Base-by-base conservation (phyloP, 2,888 invertebrate genomes). In the Ormyrus rosae region DNA sequence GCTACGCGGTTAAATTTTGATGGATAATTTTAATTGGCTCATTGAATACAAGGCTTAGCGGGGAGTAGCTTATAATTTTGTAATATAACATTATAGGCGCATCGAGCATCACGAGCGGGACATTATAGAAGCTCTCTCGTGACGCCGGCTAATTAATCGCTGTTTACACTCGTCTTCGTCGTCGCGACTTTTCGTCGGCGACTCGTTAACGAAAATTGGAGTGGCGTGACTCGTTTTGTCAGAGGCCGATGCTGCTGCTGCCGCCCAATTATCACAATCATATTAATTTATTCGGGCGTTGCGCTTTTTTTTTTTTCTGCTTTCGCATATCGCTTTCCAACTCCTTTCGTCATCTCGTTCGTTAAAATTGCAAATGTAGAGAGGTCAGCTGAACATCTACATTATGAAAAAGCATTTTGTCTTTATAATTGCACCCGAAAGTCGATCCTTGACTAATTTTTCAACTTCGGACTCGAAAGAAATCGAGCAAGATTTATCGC, bases 121-220 rank as follows among this genome's bases (percentile, higher is more conserved):
- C 78, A 65, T 75, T 75, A 78, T 67, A 72, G 79, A 69, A 73
- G 79, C 72, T 76, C 55, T 64, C 70, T 82, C 82, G 79, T 80
- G 73, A 70, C 82, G 76, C 79, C 82, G 79, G 84, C 82, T 87
- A 87, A 89, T 89, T 88, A 87, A 88, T 87, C 85, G 84, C 80
- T 85, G 85, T 86, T 88, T 87, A 86, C 85, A 85, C 84, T 83
- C 82, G 75, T 63, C 71, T 51, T 73, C 63, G 46, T 11, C 50
- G 48, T 55, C 19, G 64, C 11, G 68, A 13, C 11, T 51, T 69
- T 61, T 82, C 81, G 75, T 80, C 65, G 67, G 50, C 65, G 56
- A 53, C 79, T 82, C 80, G 78, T 82, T 82, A 82, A 80, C 74
- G 80, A 80, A 80, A 82, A 82, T 82, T 80, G 82, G 80, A 78